Base-by-base conservation (phyloP, 2,113 vertebrate species). In the Tyto alba region DNA sequence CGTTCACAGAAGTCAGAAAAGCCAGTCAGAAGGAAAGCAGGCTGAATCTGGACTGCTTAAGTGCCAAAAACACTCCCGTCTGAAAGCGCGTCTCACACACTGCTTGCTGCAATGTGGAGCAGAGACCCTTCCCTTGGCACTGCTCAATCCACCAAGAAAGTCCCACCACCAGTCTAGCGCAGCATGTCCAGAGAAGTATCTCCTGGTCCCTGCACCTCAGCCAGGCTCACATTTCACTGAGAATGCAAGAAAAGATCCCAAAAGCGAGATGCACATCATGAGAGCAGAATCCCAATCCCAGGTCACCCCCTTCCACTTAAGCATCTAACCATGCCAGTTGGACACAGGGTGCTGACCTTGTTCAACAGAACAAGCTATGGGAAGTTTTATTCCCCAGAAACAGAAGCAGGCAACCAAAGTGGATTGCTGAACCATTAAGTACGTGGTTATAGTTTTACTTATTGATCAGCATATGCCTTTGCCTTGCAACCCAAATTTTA, bases 141-240 rank as follows among this genome's bases (percentile, higher is more conserved):
- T 48, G 36, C 11, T 72, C 57, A 68, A 23, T 5, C 14, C 9
- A 6, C 47, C 26, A n/a, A 57, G 19, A 20, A 55, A 52, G 21
- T 34, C 10, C 56, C 25, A 72, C n/a, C 56, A 75, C 15, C 36
- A 55, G 17, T 11, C 64, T 21, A 47, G 23, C 0, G 0, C n/a
- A 30, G 23, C 8, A 60, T 14, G 25, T 36, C 41, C 73, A 56
- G 10, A 64, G 25, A 57, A 68, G 22, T 12, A 55, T 27, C 22
- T 68, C 45, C 27, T 27, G 8, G 19, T 5, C 23, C 30, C 16
- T 47, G n/a, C 19, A 20, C 16, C 32, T 71, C 1, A 11, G 27
- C 19, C 19, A 32, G 25, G 6, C 13, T 67, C 38, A 25, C 0
- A 0, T 15, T 34, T 0, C 6, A 71, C 2, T 23, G 11, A 62